Conservation (phyloP, 1,140 invertebrate species). For the Ctenoplectra terminalis region DNA sequence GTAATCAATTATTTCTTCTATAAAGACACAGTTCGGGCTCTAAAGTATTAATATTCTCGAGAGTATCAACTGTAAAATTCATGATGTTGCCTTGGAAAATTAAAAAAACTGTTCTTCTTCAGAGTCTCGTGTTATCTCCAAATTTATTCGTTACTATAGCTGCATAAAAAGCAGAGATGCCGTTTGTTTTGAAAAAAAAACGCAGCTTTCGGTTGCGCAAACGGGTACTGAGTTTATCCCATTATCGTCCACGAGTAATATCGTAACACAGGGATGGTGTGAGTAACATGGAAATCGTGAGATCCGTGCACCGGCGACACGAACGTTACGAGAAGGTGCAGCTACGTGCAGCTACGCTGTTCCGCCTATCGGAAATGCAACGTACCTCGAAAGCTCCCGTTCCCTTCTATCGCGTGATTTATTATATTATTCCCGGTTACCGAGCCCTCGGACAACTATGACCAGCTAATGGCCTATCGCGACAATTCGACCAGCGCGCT, state of each 20-base stretch:
- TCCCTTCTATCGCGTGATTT: conserved; percentile 61
- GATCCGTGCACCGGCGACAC: conserved; percentile 62
- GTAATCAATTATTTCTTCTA: no score
- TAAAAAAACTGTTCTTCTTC: no score
- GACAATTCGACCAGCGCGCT: conserved; percentile 37
- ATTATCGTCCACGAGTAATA: conserved; percentile 38
- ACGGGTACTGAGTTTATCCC: conserved; percentile 26
- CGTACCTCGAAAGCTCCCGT: conserved; percentile 61
- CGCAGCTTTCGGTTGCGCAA: neutral
- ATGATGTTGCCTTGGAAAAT: no score
- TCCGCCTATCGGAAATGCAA: conserved; percentile 53
- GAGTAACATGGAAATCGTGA: conserved; percentile 70
- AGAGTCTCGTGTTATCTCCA: no score
- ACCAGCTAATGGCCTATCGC: conserved; percentile 61
- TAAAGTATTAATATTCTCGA: no score
- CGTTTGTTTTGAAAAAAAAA: neutral
- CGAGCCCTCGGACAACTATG: conserved; percentile 53
- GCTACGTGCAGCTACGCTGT: conserved; percentile 45
- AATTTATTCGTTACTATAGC: no score
- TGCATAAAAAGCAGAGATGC: neutral
- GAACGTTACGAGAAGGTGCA: conserved; percentile 52
- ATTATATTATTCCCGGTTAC: conserved; percentile 66
- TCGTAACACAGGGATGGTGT: conserved; percentile 43
- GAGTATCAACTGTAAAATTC: no score
- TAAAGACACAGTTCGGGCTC: no score